Conservation (phyloP, 2,888 invertebrate species). For the Sussaba pulchella region DNA sequence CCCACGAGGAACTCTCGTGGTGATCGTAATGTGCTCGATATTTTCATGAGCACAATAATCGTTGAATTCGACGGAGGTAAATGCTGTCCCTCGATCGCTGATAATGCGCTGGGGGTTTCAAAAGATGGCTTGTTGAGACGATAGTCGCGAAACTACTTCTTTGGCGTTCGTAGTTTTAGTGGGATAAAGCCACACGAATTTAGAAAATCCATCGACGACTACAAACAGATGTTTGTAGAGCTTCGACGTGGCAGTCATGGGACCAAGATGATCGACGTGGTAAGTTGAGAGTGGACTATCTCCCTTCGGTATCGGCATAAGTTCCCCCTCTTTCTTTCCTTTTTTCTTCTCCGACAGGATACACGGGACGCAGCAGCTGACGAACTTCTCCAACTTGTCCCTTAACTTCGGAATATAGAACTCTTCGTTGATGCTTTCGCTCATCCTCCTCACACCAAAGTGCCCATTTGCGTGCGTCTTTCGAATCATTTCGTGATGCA, state of each 20-base stretch:
- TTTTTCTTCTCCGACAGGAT: conserved; percentile 72
- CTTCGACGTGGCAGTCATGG: conserved; percentile 73
- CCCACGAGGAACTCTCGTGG: conserved; percentile 74
- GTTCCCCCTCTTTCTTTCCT: conserved; percentile 74
- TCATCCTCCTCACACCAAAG: conserved; percentile 59
- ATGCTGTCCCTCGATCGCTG: conserved; percentile 67
- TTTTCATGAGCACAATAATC: conserved; percentile 45
- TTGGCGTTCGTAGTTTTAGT: conserved; percentile 72
- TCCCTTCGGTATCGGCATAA: conserved; percentile 74
- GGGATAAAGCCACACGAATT: conserved; percentile 75
- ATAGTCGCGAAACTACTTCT: conserved; percentile 59
- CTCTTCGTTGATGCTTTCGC: conserved; percentile 48
- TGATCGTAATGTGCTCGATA: conserved; percentile 69
- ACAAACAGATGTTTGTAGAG: conserved; percentile 75
- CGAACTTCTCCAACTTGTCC: conserved; percentile 58
- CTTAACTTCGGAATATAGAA: conserved; percentile 63
- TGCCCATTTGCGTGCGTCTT: conserved; percentile 62
- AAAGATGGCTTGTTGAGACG: conserved; percentile 50
- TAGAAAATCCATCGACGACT: conserved; percentile 60
- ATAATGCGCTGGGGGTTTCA: conserved; percentile 63
- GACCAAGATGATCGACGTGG: conserved; percentile 78
- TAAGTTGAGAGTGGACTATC: conserved; percentile 74
- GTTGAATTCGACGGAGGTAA: conserved; percentile 62
- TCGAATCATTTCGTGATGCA: conserved; percentile 48
- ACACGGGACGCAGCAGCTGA: conserved; percentile 71